Conservation (phyloP, 2,888 invertebrate genomes). For the Troides helena region DNA sequence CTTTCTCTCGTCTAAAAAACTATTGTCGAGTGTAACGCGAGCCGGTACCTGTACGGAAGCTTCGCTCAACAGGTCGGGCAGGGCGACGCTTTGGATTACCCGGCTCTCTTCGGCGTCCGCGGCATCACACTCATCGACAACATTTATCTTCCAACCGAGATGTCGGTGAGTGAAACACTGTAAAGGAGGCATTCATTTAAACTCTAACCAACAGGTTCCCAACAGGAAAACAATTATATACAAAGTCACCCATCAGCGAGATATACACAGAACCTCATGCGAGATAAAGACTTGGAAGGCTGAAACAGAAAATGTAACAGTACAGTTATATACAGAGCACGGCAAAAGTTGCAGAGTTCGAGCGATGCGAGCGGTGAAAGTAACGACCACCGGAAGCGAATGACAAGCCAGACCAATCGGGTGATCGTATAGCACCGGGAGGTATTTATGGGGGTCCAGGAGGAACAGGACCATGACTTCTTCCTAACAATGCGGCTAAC, state of each 20-base stretch:
- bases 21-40: constrained; percentile 81
- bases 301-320: constrained; percentile 74
- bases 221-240: not conserved
- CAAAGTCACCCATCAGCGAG: constrained; percentile 46
- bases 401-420: too few species aligned
- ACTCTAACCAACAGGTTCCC: not conserved
- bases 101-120: constrained; percentile 78
- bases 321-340: constrained; percentile 69
- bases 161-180: constrained; percentile 96
- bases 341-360: constrained; percentile 3
- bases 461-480: too few species aligned
- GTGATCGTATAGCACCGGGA: too few species aligned
- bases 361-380: too few species aligned
- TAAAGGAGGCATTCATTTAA: constrained; percentile 7
- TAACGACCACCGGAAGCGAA: too few species aligned
- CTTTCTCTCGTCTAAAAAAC: constrained; percentile 70
- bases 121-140: constrained; percentile 89
- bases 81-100: constrained; percentile 63
- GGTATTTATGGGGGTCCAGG: too few species aligned
- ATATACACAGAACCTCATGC: constrained; percentile 64
- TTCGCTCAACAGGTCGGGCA: constrained; percentile 63
- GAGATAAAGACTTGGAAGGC: constrained; percentile 72
- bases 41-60: constrained; percentile 84
- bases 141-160: constrained; percentile 97
- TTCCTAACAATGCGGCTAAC: too few species aligned